These are phyloP conservation scores for Anthopleura xanthogrammica DNA, from an alignment of 92 coral and sea anemone species.

Conservation along the genomic window DNA sequence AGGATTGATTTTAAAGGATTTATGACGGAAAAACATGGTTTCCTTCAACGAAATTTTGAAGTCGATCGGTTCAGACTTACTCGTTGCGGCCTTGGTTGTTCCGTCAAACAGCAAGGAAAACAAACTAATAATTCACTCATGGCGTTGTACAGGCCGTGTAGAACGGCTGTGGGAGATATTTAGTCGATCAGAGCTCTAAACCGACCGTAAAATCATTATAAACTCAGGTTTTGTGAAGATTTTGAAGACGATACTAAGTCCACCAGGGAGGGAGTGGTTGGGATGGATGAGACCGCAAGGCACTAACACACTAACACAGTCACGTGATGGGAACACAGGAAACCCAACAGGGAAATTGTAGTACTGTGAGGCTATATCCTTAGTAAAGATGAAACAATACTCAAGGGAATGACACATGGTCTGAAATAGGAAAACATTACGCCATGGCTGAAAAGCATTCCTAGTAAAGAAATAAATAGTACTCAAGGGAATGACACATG, in stretches of 20 bases:
- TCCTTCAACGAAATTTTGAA: neutral
- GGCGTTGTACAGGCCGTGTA: constrained; percentile 37
- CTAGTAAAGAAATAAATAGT: too few relatives aligned
- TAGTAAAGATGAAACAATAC: too few relatives aligned
- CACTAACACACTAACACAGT: constrained; percentile 23
- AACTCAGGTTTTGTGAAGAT: constrained; percentile 15
- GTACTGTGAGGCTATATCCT: too few relatives aligned
- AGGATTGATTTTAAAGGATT: neutral
- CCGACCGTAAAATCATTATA: constrained; percentile 34
- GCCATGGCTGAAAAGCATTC: too few relatives aligned
- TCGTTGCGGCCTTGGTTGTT: constrained; percentile 30
- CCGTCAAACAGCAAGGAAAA: constrained; percentile 50
- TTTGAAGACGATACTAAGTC: constrained; percentile 24
- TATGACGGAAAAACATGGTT: neutral
- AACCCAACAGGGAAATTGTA: neutral
- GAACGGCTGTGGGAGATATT: constrained; percentile 20
- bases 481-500: too few relatives aligned
- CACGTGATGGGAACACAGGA: constrained; percentile 27
- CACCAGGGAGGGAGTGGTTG: constrained; percentile 61
- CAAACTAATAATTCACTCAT: constrained; percentile 55
- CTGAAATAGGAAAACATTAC: too few relatives aligned
- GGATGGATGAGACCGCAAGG: constrained; percentile 27
- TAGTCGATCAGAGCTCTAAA: constrained; percentile 17
- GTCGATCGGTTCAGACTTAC: constrained; percentile 24
- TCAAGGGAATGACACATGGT: too few relatives aligned